A percentile compares a stretch with the other conserved stretches of the same genome.
These are phyloP conservation scores for Clitarchus hookeri DNA, from an alignment of 2,888 invertebrate species.

Conservation along the genomic window DNA sequence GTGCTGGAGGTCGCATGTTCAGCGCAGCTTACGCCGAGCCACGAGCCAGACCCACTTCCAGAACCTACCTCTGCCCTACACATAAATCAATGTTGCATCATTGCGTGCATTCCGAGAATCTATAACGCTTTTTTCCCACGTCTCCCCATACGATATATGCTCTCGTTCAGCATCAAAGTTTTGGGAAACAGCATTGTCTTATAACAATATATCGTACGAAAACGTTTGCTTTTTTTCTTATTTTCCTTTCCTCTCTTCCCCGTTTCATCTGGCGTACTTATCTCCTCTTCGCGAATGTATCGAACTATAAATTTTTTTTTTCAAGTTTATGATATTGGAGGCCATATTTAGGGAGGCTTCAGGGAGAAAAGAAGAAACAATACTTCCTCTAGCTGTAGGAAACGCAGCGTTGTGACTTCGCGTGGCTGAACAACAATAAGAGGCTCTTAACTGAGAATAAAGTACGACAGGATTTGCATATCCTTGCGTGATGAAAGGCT, in stretches of 20 bases:
- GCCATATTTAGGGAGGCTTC: slow-evolving; percentile 14
- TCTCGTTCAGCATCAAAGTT: background rate
- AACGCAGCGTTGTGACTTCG: background rate
- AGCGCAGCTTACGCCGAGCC: background rate
- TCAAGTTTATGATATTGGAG: slow-evolving; percentile 20
- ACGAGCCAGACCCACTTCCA: background rate
- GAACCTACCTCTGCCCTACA: background rate
- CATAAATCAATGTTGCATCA: background rate
- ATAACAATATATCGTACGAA: slow-evolving; percentile 21
- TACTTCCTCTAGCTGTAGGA: background rate
- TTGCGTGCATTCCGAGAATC: slow-evolving; percentile 2
- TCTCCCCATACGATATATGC: background rate
- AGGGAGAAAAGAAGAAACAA: background rate
- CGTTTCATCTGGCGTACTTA: background rate
- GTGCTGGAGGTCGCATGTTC: background rate
- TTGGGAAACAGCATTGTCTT: background rate
- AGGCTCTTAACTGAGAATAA: background rate
- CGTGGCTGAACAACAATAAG: background rate
- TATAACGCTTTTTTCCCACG: background rate
- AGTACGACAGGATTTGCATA: background rate
- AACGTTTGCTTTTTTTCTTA: background rate
- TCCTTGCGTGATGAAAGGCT: background rate
- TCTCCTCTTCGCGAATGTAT: slow-evolving; percentile 16
- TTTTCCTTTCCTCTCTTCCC: background rate
- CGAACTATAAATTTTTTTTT: slow-evolving; percentile 17